Base-by-base conservation (phyloP, 2,888 invertebrate species). In the Ecdyonurus torrentis region DNA sequence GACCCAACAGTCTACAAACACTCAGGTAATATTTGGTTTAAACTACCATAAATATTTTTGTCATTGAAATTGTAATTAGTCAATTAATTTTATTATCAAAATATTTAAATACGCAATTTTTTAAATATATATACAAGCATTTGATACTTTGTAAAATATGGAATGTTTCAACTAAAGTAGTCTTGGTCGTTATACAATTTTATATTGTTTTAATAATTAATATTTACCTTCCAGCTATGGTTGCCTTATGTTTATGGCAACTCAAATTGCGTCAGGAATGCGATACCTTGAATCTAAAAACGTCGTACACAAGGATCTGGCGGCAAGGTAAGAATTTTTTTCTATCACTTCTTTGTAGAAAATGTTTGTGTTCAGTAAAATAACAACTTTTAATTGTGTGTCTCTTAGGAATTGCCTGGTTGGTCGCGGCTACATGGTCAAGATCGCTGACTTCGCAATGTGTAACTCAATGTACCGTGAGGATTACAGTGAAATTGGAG, bases 211-310 rank as follows among this genome's bases (percentile, higher is more conserved):
- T 18, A 55, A 18, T 55, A 10, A 55, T 10, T 10, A 52, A 58
- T 64, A 65, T 66, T 66, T 69, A 69, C 70, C 55, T 73, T 74
- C 18, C 75, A 86, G 86, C 73, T 82, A 82, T 72, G 83, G 82
- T 67, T 83, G 82, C 71, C 77, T 87, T 68, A 79, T 87, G 66
- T 85, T 81, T 74, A 84, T 87, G 80, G 84, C 85, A 61, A 81
- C 82, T 62, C 87, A 89, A 75, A 83, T 89, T 71, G 85, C 88
- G 58, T 86, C 86, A 10, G 89, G 86, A 58, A 87, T 89, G 86
- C 84, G 84, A 72, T 89, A 87, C 73, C 78, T 89, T 70, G 89
- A 90, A 77, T 83, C 84, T 22, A 81, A 84, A 72, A 84, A 86
- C 74, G 83, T 88, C 70, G 87, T 87, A 58, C 89, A 89, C 74